phyloP scores from a whole-genome alignment of 2,113 vertebrate species.

The Tachysurus vachellii region DNA sequence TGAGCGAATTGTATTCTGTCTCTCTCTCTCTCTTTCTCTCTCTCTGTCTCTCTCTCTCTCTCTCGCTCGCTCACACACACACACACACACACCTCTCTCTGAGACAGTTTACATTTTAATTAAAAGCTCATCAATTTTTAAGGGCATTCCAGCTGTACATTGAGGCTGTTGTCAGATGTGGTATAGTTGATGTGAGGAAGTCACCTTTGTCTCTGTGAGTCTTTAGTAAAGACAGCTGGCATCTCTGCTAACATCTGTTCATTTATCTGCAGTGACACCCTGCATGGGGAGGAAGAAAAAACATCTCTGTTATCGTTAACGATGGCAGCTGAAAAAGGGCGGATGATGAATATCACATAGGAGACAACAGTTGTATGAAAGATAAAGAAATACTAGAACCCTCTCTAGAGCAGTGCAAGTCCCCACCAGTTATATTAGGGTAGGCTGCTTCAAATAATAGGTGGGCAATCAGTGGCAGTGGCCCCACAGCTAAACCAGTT shows the following conservation, averaged over 20 bases:
- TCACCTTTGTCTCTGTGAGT: neutral
- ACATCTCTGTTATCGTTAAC: neutral
- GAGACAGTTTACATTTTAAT: slow-evolving; percentile 56
- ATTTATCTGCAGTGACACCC: slow-evolving; percentile 20
- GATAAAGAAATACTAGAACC: neutral
- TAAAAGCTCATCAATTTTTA: slow-evolving; percentile 66
- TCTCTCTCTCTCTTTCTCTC: neutral
- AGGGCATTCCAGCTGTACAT: slow-evolving; percentile 53
- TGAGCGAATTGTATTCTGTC: neutral
- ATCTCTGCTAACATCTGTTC: slow-evolving; percentile 21
- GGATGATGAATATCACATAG: neutral
- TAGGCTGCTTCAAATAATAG: no score
- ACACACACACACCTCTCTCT: slow-evolving; percentile 48
- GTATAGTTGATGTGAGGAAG: slow-evolving; percentile 44
- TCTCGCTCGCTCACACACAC: neutral
- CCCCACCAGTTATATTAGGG: no score
- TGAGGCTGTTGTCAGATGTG: slow-evolving; percentile 44
- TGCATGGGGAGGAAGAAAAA: slow-evolving; percentile 13
- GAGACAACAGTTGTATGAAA: neutral
- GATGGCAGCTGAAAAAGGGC: slow-evolving; percentile 1
- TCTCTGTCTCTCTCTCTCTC: neutral
- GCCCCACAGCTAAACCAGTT: no score
- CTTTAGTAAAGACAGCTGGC: slow-evolving; percentile 42
- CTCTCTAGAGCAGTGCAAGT: no score
- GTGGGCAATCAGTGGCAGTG: no score